Evolutionary conservation across 2,888 invertebrate species (phyloP).

Genomic region (Meteorus colon): DNA sequence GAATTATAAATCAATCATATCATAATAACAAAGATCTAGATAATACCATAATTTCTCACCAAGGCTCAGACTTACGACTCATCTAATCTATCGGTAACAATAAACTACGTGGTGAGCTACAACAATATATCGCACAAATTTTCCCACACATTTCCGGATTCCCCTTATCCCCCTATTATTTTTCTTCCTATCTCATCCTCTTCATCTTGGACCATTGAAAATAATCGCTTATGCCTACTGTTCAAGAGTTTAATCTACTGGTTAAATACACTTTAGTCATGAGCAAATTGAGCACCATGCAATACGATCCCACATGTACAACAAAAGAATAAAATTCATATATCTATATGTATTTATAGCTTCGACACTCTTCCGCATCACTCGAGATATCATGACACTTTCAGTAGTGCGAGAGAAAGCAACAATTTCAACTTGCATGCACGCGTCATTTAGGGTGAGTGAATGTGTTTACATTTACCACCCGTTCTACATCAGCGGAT

Average conservation of each 20-base stretch:
- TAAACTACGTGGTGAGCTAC: not conserved
- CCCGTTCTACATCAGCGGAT: no score
- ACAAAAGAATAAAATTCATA: not conserved
- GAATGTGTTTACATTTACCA: not conserved
- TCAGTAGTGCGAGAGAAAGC: not conserved
- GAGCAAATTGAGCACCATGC: slow-evolving; percentile 3
- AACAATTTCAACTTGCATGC: slow-evolving; percentile 20
- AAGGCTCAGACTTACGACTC: not conserved
- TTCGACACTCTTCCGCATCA: slow-evolving; percentile 14
- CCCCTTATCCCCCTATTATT: not conserved
- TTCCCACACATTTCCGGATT: not conserved
- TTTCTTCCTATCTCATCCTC: not conserved
- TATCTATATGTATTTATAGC: slow-evolving; percentile 4
- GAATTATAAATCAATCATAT: not conserved
- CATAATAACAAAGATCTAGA: not conserved
- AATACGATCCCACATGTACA: not conserved
- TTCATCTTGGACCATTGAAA: not conserved
- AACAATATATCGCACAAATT: not conserved
- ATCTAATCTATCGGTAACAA: slow-evolving; percentile 5
- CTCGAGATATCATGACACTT: slow-evolving; percentile 34
- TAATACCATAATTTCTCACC: not conserved
- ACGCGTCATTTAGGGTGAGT: not conserved
- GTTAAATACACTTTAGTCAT: slow-evolving; percentile 27
- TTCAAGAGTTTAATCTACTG: slow-evolving; percentile 33
- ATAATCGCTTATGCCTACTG: not conserved